Base-by-base conservation (phyloP, 2,797 vertebrate species). In the Mergus octosetaceus region DNA sequence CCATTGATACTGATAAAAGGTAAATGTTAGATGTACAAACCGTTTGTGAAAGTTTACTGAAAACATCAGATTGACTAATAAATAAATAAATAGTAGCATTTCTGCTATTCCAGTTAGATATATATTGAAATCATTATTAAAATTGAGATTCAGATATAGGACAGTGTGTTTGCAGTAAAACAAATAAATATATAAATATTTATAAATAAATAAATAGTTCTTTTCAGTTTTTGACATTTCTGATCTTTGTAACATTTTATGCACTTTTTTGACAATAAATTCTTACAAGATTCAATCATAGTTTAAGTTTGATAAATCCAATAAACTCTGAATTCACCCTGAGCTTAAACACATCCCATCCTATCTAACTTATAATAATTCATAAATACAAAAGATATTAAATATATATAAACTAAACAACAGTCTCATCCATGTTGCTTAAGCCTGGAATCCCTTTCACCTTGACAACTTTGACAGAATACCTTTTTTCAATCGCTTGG, bases 401-500 rank as follows among this genome's bases (percentile, higher is more conserved):
- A 84, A 32, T 74, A 54, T 36, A 49, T 49, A 56, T 60, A 66
- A 87, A n/a, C 5, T 21, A 64, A 88, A 81, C 6, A 89, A 22
- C 7, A 30, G 6, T 53, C 19, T 39, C 17, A 56, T 77, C 83
- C 28, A 25, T 53, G 30, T 27, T 81, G 13, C 51, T 80, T 74
- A 85, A 86, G 22, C 10, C 30, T 81, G 21, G 30, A 80, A 86
- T 73, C 30, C 8, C 17, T 87, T 61, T 89, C 62, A 71, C 30
- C 32, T 32, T 85, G 61, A 86, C 24, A 79, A 39, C 30, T 85
- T 85, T 83, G 70, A 82, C 41, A 82, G 65, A 89, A 12, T 56
- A 62, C 21, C 28, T 82, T 95, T 74, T 76, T 86, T 89, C 78
- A 92, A 53, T 91, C 72, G 20, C n/a, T 90, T 74, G 36, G 47